Conservation (phyloP, 92 coral and sea anemone genomes). For the Bergia puertoricense region DNA sequence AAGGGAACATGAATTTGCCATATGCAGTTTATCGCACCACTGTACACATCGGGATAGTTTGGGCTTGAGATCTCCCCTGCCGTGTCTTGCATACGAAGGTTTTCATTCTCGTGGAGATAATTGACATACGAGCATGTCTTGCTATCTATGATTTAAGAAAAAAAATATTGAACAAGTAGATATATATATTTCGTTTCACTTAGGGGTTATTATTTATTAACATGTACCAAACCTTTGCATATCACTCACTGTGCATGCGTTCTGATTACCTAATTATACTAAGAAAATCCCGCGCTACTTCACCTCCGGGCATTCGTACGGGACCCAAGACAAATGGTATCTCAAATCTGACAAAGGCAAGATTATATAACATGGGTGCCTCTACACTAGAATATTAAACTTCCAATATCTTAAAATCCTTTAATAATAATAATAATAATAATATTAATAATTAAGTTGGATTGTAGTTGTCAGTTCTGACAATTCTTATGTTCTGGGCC, state of each 20-base stretch:
- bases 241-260: background rate
- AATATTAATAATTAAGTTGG: no score
- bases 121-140: conserved; percentile 20
- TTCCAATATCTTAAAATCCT: no score
- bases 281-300: no score
- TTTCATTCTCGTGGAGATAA: background rate
- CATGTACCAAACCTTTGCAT: background rate
- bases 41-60: conserved; percentile 12
- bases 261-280: no score
- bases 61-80: conserved; percentile 18
- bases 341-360: no score
- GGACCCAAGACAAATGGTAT: no score
- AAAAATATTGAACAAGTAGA: background rate
- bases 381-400: no score
- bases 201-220: background rate
- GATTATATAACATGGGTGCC: no score
- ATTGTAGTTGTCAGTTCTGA: no score
- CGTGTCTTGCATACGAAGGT: conserved; percentile 4
- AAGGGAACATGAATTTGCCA: conserved; percentile 25
- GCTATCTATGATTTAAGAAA: background rate
- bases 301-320: no score
- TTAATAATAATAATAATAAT: no score
- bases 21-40: conserved; percentile 6
- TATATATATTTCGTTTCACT: background rate
- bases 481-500: no score